phyloP scores from a whole-genome alignment of 1,140 invertebrate species.

The Zaprionus gabonicus region DNA sequence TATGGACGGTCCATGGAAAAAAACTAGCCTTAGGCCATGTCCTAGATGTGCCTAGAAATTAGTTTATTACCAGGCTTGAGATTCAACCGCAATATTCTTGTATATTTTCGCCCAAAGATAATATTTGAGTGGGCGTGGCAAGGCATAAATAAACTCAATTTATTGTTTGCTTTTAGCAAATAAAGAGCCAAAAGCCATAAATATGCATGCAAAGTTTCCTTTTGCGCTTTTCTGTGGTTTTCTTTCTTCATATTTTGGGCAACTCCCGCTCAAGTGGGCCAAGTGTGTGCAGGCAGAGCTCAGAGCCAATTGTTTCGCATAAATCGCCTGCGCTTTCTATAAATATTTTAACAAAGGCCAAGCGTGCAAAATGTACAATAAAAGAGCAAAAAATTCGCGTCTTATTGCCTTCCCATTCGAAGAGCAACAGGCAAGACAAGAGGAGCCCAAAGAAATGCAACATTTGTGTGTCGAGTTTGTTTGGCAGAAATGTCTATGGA shows the following conservation, averaged over 20 bases:
- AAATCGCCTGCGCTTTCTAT: conserved; percentile 70
- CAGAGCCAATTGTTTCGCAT: conserved; percentile 56
- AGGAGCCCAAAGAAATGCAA: conserved; percentile 29
- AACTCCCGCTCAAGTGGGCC: not conserved
- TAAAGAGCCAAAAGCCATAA: conserved; percentile 54
- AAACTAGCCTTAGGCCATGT: conserved; percentile 43
- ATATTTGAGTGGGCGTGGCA: conserved; percentile 23
- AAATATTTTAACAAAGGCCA: conserved; percentile 67
- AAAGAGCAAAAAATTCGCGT: conserved; percentile 43
- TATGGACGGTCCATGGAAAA: conserved; percentile 44
- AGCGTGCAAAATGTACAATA: conserved; percentile 37
- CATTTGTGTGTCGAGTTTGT: conserved; percentile 22
- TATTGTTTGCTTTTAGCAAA: conserved; percentile 54
- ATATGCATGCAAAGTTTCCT: conserved; percentile 61
- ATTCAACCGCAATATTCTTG: conserved; percentile 16
- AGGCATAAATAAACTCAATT: conserved; percentile 55
- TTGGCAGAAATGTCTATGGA: not conserved
- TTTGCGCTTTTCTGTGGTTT: conserved; percentile 28
- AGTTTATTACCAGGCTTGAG: conserved; percentile 36
- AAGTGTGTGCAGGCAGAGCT: not conserved
- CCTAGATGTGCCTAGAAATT: conserved; percentile 32
- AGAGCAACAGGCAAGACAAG: conserved; percentile 34
- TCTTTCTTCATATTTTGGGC: not conserved
- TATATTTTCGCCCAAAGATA: not conserved
- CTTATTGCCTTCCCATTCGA: conserved; percentile 54